Conservation (phyloP, 2,113 vertebrate genomes). For the Halcyon senegalensis region DNA sequence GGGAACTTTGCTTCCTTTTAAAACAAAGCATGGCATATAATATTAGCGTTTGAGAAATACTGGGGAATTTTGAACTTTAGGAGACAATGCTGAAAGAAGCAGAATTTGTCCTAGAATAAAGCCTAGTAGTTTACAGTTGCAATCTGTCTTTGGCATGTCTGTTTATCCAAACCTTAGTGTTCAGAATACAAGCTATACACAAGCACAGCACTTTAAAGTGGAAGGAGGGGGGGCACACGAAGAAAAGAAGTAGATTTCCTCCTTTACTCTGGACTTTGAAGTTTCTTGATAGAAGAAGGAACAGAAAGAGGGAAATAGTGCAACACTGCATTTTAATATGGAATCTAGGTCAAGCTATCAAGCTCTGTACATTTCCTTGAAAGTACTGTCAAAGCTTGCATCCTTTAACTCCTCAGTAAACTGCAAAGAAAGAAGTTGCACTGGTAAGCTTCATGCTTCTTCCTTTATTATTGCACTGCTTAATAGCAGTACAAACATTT, state of each 20-base stretch:
- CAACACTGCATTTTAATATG: background rate
- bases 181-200: background rate
- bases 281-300: background rate
- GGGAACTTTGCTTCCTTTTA: background rate
- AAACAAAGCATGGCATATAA: background rate
- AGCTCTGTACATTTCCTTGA: background rate
- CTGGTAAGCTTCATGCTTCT: background rate
- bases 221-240: too few relatives aligned
- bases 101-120: background rate
- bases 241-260: background rate
- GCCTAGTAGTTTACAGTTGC: background rate
- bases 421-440: background rate
- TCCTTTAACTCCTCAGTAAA: constrained; percentile 3
- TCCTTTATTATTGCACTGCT: background rate
- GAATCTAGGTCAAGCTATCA: constrained; percentile 42
- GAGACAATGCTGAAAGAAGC: background rate
- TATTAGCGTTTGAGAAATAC: background rate
- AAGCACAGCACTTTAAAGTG: background rate
- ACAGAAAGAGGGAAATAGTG: background rate
- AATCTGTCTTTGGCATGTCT: background rate
- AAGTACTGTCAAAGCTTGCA: background rate
- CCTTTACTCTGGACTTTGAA: background rate
- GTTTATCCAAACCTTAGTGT: background rate
- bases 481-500: background rate
- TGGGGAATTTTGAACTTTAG: background rate